A percentile compares a stretch with the other conserved stretches of the same genome.
Conservation (phyloP, 1,140 invertebrate species). For the Macrobrachium rosenbergii region DNA sequence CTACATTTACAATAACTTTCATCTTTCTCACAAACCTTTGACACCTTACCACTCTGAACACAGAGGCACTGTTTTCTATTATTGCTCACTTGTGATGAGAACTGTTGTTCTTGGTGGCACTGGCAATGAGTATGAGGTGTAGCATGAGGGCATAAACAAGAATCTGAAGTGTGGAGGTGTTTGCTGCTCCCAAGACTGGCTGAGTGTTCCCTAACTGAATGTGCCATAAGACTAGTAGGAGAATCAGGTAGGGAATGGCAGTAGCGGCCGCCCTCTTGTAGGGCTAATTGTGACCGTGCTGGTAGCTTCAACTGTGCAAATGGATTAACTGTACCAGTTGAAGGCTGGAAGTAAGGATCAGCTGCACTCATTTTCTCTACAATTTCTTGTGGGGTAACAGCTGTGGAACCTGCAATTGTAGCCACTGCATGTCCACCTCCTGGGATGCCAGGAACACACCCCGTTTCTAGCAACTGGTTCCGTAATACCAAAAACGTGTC, state of each 20-base stretch:
- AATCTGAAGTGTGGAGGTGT: slow-evolving; percentile 58
- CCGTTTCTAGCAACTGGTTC: slow-evolving; percentile 50
- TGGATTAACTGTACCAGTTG: slow-evolving; percentile 63
- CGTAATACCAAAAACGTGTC: slow-evolving; percentile 72
- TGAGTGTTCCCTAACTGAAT: slow-evolving; percentile 4
- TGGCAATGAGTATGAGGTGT: slow-evolving; percentile 45
- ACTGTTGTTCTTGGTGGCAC: slow-evolving; percentile 46
- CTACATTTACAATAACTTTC: slow-evolving; percentile 45
- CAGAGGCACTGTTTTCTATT: slow-evolving; percentile 56
- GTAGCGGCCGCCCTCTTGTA: slow-evolving; percentile 61
- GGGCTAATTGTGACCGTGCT: slow-evolving; percentile 59
- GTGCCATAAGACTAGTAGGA: background rate
- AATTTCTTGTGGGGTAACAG: slow-evolving; percentile 63
- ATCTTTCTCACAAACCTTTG: slow-evolving; percentile 32
- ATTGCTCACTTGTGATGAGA: slow-evolving; percentile 37
- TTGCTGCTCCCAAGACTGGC: slow-evolving; percentile 8
- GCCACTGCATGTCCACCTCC: slow-evolving; percentile 24
- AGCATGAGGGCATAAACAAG: slow-evolving; percentile 45
- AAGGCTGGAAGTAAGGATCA: slow-evolving; percentile 65
- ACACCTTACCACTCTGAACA: slow-evolving; percentile 31
- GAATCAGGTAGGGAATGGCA: slow-evolving; percentile 63
- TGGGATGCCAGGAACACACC: slow-evolving; percentile 67
- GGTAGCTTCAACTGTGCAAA: slow-evolving; percentile 61
- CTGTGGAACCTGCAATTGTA: slow-evolving; percentile 20
- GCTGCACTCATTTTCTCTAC: slow-evolving; percentile 65